Conservation (phyloP, 2,113 vertebrate species). For the Stigmatopora nigra region DNA sequence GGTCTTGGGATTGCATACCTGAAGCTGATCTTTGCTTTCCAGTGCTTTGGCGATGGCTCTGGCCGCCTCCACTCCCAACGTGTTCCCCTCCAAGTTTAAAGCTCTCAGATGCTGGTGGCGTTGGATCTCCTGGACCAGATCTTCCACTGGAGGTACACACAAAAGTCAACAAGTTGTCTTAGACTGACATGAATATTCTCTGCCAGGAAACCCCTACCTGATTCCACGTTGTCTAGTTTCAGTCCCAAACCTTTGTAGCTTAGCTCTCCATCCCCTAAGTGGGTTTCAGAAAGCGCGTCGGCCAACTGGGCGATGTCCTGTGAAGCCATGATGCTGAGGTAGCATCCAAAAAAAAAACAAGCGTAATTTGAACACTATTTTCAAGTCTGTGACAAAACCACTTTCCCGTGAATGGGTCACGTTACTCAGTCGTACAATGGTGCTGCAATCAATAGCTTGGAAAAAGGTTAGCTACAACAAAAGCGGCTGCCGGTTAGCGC, state of each 20-base stretch:
- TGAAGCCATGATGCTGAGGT: constrained; percentile 73
- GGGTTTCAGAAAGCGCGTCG: constrained; percentile 83
- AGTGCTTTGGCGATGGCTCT: constrained; percentile 85
- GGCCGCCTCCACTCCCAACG: constrained; percentile 88
- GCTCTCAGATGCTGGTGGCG: constrained; percentile 79
- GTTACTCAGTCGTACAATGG: background rate
- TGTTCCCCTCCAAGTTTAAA: constrained; percentile 89
- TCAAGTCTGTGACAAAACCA: background rate
- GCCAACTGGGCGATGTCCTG: constrained; percentile 84
- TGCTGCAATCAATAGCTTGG: background rate
- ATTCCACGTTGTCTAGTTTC: constrained; percentile 84
- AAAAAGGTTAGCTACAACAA: background rate
- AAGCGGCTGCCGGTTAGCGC: background rate
- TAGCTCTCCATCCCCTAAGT: constrained; percentile 83
- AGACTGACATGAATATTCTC: background rate
- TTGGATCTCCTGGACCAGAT: constrained; percentile 80
- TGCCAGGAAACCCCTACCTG: constrained; percentile 66
- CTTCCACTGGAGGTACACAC: constrained; percentile 64
- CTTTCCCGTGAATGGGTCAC: background rate
- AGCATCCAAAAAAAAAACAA: background rate
- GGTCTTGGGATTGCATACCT: constrained; percentile 60
- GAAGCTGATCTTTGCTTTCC: constrained; percentile 80
- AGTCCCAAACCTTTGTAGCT: constrained; percentile 87
- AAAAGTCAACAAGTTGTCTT: background rate
- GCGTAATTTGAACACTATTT: background rate